These are phyloP conservation scores for Diprion similis DNA, from an alignment of 1,140 invertebrate species.

Conservation along the genomic window DNA sequence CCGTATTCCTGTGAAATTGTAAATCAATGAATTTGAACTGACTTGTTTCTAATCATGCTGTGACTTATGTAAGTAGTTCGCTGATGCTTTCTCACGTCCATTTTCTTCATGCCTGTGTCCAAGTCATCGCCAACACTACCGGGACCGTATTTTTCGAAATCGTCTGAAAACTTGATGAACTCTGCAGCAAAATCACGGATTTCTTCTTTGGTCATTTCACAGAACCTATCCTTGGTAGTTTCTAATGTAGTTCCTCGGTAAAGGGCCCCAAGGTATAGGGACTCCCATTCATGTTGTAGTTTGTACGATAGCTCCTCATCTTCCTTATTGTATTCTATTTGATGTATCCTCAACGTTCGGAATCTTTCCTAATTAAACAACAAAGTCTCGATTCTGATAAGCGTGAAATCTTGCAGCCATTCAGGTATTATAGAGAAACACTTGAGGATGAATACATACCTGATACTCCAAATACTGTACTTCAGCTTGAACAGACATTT, in stretches of 20 bases:
- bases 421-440: slow-evolving; percentile 36
- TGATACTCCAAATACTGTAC: slow-evolving; percentile 72
- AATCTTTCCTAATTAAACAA: slow-evolving; percentile 44
- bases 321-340: slow-evolving; percentile 51
- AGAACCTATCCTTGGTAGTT: slow-evolving; percentile 80
- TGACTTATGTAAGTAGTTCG: background rate
- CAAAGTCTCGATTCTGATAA: slow-evolving; percentile 27
- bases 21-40: slow-evolving; percentile 17
- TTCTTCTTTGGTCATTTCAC: slow-evolving; percentile 74
- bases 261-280: slow-evolving; percentile 70
- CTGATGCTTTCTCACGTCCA: slow-evolving; percentile 64
- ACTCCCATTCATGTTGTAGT: slow-evolving; percentile 73
- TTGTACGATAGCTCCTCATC: slow-evolving; percentile 66
- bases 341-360: slow-evolving; percentile 45
- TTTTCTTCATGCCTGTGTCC: slow-evolving; percentile 72
- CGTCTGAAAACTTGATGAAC: slow-evolving; percentile 72
- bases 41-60: slow-evolving; percentile 15
- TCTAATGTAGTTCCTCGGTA: slow-evolving; percentile 73
- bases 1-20: slow-evolving; percentile 66
- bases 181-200: slow-evolving; percentile 75
- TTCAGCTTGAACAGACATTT: slow-evolving; percentile 76
- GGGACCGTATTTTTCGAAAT: slow-evolving; percentile 78
- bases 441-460: slow-evolving; percentile 56
- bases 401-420: too few species aligned
- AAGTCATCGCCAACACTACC: slow-evolving; percentile 78